Base-by-base conservation (phyloP, 2,797 vertebrate genomes). In the Rhinogobio ventralis region DNA sequence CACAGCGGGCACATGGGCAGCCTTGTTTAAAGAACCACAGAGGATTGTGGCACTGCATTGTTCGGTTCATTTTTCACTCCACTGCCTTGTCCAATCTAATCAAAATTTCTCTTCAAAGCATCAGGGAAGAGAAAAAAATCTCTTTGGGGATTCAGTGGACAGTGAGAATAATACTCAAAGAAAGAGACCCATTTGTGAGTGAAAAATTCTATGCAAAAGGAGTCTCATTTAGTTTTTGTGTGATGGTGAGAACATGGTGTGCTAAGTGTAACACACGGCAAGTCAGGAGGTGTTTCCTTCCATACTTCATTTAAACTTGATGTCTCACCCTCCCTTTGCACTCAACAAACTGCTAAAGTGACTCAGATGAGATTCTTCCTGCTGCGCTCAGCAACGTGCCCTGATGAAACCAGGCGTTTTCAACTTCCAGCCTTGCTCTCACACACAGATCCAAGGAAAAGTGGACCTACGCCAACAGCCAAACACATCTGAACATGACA, bases 11-110 rank as follows among this genome's bases (percentile, higher is more conserved):
- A 95, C 93, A 95, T 92, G 92, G 36, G 86, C 57, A 88, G 87
- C 92, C 94, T 93, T 94, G 94, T 95, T 89, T 91, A 82, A 88
- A 80, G 87, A 86, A 79, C 86, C 88, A 89, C 82, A 87, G 85
- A 67, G 82, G 71, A 89, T 45, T 66, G 46, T 45, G 20, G 30
- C 68, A 88, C 87, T 85, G 51, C 84, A 86, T 93, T 93, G 91
- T 94, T 93, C 91, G 90, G 89, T 87, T 83, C 89, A 81, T 89
- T 91, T 93, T 93, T 92, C 92, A 93, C 91, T 92, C 91, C 89
- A 88, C 88, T 89, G 93, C 90, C 93, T 85, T 89, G 93, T 94
- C 92, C 79, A 72, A 87, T 94, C 90, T 66, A 87, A 94, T 94
- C 88, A 93, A 91, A 92, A 93, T 92, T 79, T 89, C 88, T 88